Base-by-base conservation (phyloP, 2,888 invertebrate genomes). In the Creontiades dilutus region DNA sequence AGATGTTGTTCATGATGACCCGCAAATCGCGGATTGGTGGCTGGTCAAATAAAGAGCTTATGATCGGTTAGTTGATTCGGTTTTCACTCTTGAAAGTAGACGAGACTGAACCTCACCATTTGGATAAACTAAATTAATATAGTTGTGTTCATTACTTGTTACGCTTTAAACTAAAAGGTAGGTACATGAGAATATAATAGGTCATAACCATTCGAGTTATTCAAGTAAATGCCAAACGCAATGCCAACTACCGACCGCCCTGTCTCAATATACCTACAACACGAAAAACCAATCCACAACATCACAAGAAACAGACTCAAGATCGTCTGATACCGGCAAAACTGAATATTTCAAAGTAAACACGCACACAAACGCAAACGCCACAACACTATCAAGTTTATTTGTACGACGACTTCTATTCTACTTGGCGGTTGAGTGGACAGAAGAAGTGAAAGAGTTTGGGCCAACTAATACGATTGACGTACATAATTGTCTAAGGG, bases 281-380 rank as follows among this genome's bases (percentile, higher is more conserved):
- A 68, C 23, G 68, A 68, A 68, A 68, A 68, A 68, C 68, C 68
- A 68, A 68, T 19, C 68, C 19, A 68, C 68, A 68, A 68, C 68
- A 68, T 68, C 68, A 68, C 68, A 68, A 12, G 23, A 68, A 23
- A 68, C 68, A 68, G 68, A 57, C n/a, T 57, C 57, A 57, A 57
- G 57, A n/a, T 57, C 52, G 52, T 52, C 57, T 68, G 68, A 68
- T 68, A 57, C n/a, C 57, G 57, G 68, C 68, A 68, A 68, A 68
- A 19, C 68, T 68, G 23, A n/a, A 9, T n/a, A 61, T 76, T 76
- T 28, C 76, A 28, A 76, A 7, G 5, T 92, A 94, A 94, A 91
- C 90, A 46, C 91, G 75, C 16, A 57, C 76, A 90, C 84, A 46
- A 78, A 78, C 47, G 37, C 28, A n/a, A 78, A 37, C 37, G 78